These are phyloP conservation scores for Tenodera sinensis DNA, from an alignment of 2,888 invertebrate species.

Conservation along the genomic window DNA sequence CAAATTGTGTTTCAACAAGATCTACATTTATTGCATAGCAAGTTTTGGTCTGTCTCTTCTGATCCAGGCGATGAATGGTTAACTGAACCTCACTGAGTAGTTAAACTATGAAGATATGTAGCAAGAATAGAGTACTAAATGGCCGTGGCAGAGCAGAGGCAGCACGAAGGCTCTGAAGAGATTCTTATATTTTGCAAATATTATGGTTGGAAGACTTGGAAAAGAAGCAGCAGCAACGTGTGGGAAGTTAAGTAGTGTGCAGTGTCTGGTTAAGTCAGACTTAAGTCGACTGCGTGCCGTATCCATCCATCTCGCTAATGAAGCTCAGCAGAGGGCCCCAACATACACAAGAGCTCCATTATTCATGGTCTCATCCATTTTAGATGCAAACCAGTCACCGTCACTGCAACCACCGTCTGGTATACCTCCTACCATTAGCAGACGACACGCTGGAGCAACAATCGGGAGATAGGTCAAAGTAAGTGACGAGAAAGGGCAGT, in stretches of 20 bases:
- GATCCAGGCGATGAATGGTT: no score
- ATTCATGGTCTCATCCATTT: constrained; percentile 31
- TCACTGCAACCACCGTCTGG: not conserved
- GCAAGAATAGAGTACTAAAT: no score
- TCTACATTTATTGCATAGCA: no score
- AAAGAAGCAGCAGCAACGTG: not conserved
- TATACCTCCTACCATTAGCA: constrained; percentile 5
- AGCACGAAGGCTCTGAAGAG: no score
- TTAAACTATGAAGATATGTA: no score
- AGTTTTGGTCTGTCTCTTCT: no score
- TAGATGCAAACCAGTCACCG: constrained; percentile 29
- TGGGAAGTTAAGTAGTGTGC: not conserved
- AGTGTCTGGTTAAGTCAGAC: constrained; percentile 4
- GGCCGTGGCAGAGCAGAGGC: no score
- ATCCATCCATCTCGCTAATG: constrained; percentile 30
- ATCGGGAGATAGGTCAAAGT: constrained; percentile 7
- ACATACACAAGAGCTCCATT: constrained; percentile 25
- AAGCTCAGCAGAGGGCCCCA: constrained; percentile 8
- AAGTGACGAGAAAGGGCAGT: not conserved
- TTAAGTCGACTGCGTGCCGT: constrained; percentile 17
- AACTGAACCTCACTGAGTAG: no score
- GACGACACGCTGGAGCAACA: not conserved
- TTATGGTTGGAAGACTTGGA: not conserved
- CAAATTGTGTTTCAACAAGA: no score
- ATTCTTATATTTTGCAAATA: no score